phyloP scores from a whole-genome alignment of 2,888 invertebrate species.

The Trisateles emortualis region DNA sequence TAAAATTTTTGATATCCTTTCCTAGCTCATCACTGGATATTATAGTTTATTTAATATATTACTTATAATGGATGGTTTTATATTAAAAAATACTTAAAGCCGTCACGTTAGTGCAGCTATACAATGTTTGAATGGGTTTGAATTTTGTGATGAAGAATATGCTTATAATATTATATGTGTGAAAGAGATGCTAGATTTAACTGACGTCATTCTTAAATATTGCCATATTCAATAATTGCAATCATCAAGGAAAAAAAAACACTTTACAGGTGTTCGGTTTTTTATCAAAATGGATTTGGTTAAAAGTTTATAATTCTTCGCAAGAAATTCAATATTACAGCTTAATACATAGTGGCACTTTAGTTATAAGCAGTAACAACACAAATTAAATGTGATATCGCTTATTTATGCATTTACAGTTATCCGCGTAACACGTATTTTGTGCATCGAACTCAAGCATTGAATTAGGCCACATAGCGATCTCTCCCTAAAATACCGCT shows the following conservation, averaged over 20 bases:
- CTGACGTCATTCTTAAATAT: slow-evolving; percentile 42
- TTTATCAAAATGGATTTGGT: slow-evolving; percentile 80
- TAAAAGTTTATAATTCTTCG: slow-evolving; percentile 72
- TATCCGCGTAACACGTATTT: slow-evolving; percentile 87
- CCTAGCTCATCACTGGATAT: no score
- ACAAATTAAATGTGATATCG: slow-evolving; percentile 51
- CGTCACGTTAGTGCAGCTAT: background rate
- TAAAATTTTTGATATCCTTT: no score
- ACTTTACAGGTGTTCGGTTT: slow-evolving; percentile 75
- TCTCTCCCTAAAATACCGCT: slow-evolving; percentile 88
- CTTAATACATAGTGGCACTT: slow-evolving; percentile 34
- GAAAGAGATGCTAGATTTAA: slow-evolving; percentile 7
- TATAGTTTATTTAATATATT: no score
- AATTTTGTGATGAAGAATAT: background rate
- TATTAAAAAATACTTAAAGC: no score
- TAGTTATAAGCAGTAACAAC: slow-evolving; percentile 21
- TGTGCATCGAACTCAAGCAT: slow-evolving; percentile 86
- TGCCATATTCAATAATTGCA: slow-evolving; percentile 50
- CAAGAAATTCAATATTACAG: slow-evolving; percentile 49
- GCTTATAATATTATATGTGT: background rate
- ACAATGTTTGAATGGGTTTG: no score
- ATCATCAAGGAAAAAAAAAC: slow-evolving; percentile 48
- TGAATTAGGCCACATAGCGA: slow-evolving; percentile 88
- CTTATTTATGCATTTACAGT: slow-evolving; percentile 85
- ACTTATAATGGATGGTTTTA: no score